A percentile compares a stretch with the other conserved stretches of the same genome.
These are phyloP conservation scores for Oreohelix idahoensis DNA, from an alignment of 1,140 invertebrate species.

Conservation along the genomic window DNA sequence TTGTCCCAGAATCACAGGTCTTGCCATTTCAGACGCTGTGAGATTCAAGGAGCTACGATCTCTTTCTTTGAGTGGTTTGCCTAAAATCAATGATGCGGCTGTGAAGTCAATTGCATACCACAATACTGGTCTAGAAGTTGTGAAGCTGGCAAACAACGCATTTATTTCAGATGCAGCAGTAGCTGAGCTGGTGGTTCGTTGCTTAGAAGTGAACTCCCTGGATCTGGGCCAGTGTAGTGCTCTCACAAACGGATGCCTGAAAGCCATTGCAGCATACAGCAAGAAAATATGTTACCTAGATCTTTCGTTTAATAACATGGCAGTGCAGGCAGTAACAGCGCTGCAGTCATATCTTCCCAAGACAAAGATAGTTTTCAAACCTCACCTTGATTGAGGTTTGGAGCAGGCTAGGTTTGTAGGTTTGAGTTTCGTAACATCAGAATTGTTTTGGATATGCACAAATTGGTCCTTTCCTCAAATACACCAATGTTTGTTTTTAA, in stretches of 20 bases:
- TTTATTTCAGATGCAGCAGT: conserved; percentile 14
- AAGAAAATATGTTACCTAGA: conserved; percentile 20
- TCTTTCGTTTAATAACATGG: conserved; percentile 15
- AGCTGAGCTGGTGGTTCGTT: background rate
- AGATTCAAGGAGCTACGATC: conserved; percentile 19
- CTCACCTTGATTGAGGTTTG: conserved; percentile 23
- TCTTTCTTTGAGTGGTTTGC: conserved; percentile 11
- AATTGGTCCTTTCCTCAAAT: too few relatives aligned
- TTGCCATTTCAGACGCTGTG: conserved; percentile 2
- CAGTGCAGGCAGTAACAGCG: background rate
- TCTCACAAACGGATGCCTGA: conserved; percentile 10
- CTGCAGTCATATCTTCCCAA: conserved; percentile 1
- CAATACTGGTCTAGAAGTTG: conserved; percentile 24
- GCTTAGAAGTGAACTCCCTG: background rate
- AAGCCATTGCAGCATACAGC: background rate
- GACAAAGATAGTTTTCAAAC: conserved; percentile 25
- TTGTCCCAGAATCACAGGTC: conserved; percentile 24
- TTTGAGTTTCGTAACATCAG: too few relatives aligned
- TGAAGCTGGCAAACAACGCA: background rate
- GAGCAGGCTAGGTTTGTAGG: background rate
- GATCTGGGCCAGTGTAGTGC: conserved; percentile 14
- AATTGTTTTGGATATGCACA: too few relatives aligned
- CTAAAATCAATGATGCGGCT: conserved; percentile 10
- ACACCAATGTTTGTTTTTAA: too few relatives aligned
- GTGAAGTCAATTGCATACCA: background rate